These are phyloP conservation scores for Drosophila trapezifrons DNA, from an alignment of 1,140 invertebrate species.

Conservation along the genomic window DNA sequence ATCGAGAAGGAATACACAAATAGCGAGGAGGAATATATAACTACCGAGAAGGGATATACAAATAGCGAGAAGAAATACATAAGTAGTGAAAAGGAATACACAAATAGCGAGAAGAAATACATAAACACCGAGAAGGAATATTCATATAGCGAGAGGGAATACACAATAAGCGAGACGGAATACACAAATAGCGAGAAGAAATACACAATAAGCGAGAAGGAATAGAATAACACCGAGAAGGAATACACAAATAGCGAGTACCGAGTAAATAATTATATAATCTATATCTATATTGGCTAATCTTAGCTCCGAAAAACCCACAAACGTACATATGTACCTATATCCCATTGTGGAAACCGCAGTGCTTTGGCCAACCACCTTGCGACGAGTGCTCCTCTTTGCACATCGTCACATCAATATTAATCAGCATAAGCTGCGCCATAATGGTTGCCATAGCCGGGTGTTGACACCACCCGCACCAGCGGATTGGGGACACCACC, in stretches of 20 bases:
- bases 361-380: constrained; percentile 9
- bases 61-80: too few species aligned
- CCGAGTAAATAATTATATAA: not conserved
- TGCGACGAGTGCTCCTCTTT: constrained; percentile 24
- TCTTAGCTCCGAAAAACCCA: not conserved
- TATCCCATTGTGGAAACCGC: not conserved
- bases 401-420: constrained; percentile 47
- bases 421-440: constrained; percentile 54
- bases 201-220: too few species aligned
- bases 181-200: not conserved
- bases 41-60: too few species aligned
- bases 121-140: too few species aligned
- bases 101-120: too few species aligned
- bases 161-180: too few species aligned
- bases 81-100: too few species aligned
- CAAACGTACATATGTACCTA: not conserved
- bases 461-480: constrained; percentile 52
- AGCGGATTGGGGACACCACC: constrained; percentile 8
- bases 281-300: not conserved
- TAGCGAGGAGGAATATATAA: too few species aligned
- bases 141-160: too few species aligned
- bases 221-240: too few species aligned
- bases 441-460: constrained; percentile 56
- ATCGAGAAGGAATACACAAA: too few species aligned
- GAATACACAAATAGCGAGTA: too few species aligned